Conservation (phyloP, 2,888 invertebrate species). For the Neoscelio sp. region DNA sequence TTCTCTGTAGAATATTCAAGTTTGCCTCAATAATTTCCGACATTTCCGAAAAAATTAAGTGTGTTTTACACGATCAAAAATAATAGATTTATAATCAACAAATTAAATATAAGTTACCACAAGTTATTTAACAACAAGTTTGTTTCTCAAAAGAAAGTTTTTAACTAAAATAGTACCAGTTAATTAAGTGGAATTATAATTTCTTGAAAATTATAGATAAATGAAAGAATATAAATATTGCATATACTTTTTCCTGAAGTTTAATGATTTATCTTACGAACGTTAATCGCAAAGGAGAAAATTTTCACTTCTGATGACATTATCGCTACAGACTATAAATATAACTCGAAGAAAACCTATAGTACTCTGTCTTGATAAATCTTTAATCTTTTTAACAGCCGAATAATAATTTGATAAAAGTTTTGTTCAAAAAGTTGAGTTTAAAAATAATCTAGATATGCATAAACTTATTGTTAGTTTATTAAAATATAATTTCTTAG, state of each 20-base stretch:
- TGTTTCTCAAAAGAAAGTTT: too few relatives aligned
- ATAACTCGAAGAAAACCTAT: conserved; percentile 25
- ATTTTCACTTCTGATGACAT: conserved; percentile 36
- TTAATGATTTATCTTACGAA: conserved; percentile 10
- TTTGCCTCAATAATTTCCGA: conserved; percentile 7
- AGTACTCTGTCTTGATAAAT: background rate
- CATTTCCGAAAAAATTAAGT: conserved; percentile 31
- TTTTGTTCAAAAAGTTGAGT: too few relatives aligned
- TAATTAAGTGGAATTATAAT: too few relatives aligned
- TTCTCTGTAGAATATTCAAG: conserved; percentile 25
- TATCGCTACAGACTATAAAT: conserved; percentile 37
- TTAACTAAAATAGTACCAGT: too few relatives aligned
- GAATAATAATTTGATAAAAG: too few relatives aligned
- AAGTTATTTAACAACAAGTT: too few relatives aligned
- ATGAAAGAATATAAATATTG: too few relatives aligned
- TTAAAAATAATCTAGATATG: too few relatives aligned
- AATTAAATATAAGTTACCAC: too few relatives aligned
- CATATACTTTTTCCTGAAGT: background rate
- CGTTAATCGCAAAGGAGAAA: background rate
- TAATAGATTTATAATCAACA: conserved; percentile 17
- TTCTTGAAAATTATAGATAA: too few relatives aligned
- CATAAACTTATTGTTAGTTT: too few relatives aligned
- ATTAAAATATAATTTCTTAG: too few relatives aligned
- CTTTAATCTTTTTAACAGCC: conserved; percentile 1
- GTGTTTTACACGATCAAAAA: conserved; percentile 17